Conservation (phyloP, 2,113 vertebrate genomes). For the Oreotragus oreotragus region DNA sequence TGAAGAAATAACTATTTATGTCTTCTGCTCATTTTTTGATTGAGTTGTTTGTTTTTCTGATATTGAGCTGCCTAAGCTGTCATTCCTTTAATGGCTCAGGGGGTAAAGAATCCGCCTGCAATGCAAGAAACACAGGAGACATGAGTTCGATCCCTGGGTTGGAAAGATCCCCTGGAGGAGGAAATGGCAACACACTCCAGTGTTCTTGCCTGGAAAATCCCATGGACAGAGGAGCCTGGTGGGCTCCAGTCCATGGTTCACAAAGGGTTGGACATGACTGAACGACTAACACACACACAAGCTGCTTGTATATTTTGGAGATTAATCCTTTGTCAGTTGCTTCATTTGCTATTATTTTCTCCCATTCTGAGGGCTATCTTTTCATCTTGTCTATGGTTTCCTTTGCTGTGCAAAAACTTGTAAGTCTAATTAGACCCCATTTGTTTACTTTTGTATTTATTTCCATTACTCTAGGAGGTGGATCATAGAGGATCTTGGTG, state of each 20-base stretch:
- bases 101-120: not conserved
- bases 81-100: not conserved
- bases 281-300: not conserved
- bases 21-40: not conserved
- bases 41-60: not conserved
- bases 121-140: not conserved
- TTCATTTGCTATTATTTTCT: not conserved
- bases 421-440: not conserved
- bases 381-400: not conserved
- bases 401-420: not conserved
- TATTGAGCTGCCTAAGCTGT: not conserved
- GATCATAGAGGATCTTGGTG: not conserved
- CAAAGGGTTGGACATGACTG: not conserved
- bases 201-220: not conserved
- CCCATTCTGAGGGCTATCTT: not conserved
- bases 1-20: not conserved
- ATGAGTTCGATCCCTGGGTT: not conserved
- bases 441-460: not conserved
- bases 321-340: not conserved
- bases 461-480: not conserved
- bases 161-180: not conserved
- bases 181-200: not conserved
- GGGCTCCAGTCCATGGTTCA: not conserved
- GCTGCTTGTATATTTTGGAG: not conserved
- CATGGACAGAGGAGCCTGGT: not conserved